Evolutionary conservation across 1,140 invertebrate species (phyloP).

Genomic region (Fopius arisanus): DNA sequence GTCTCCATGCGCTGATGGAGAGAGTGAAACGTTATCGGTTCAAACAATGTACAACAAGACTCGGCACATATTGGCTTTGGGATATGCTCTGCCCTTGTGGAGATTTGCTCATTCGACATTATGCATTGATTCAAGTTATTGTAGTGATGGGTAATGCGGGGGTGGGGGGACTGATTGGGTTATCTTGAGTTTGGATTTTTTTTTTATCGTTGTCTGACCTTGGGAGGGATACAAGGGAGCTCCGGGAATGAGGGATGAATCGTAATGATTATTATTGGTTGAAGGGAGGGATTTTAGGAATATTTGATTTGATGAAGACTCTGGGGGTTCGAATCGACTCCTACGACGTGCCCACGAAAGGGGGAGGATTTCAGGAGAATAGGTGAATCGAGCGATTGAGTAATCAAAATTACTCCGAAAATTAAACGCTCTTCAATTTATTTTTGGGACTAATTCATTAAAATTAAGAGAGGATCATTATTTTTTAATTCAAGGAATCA

Average conservation of each 20-base stretch:
- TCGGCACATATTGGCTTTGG: slow-evolving; percentile 59
- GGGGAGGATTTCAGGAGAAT: too few species aligned
- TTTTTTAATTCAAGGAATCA: too few species aligned
- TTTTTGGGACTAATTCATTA: too few species aligned
- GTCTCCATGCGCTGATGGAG: background rate
- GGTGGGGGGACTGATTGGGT: background rate
- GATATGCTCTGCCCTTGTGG: slow-evolving; percentile 38
- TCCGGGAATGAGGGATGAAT: background rate
- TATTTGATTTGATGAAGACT: background rate
- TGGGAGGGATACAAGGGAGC: too few species aligned
- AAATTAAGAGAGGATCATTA: too few species aligned
- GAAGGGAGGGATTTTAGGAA: background rate
- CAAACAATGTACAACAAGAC: slow-evolving; percentile 64
- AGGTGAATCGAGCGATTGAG: too few species aligned
- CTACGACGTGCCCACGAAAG: too few species aligned
- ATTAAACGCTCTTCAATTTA: too few species aligned
- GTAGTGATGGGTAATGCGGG: background rate
- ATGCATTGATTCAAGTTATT: slow-evolving; percentile 50
- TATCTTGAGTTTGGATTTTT: background rate
- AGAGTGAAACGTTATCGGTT: slow-evolving; percentile 43
- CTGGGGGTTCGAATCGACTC: too few species aligned
- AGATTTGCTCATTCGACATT: slow-evolving; percentile 24
- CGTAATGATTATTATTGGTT: background rate
- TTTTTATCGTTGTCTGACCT: background rate
- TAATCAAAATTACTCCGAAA: too few species aligned